These are phyloP conservation scores for Drosophila triauraria DNA, from an alignment of 1,140 invertebrate genomes.

Conservation along the genomic window DNA sequence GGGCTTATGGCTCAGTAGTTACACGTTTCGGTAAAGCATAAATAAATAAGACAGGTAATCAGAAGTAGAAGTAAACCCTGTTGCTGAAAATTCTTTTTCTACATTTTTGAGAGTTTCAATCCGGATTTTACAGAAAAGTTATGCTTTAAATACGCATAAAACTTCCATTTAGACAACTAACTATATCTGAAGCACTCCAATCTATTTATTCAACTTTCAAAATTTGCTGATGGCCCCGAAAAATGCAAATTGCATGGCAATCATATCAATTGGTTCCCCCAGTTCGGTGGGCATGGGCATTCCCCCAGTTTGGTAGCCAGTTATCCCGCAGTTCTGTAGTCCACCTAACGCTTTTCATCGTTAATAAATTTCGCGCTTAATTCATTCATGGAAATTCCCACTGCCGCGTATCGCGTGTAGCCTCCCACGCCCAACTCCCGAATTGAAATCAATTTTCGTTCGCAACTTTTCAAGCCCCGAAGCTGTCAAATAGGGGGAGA, in stretches of 20 bases:
- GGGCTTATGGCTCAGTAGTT: background rate
- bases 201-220: slow-evolving; percentile 28
- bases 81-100: background rate
- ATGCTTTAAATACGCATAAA: background rate
- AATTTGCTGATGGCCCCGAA: slow-evolving; percentile 35
- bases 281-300: slow-evolving; percentile 11
- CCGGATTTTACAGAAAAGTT: no score
- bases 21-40: background rate
- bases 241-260: slow-evolving; percentile 38
- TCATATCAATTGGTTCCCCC: slow-evolving; percentile 10
- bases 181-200: slow-evolving; percentile 11
- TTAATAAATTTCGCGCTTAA: slow-evolving; percentile 46
- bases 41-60: background rate
- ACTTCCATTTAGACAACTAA: background rate
- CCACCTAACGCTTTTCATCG: slow-evolving; percentile 28
- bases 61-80: background rate
- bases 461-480: slow-evolving; percentile 38
- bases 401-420: background rate
- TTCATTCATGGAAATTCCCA: slow-evolving; percentile 41
- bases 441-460: slow-evolving; percentile 63
- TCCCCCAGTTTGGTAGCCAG: slow-evolving; percentile 1
- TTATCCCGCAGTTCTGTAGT: background rate
- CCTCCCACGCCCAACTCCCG: slow-evolving; percentile 3
- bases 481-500: slow-evolving; percentile 33
- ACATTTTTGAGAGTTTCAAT: background rate